Base-by-base conservation (phyloP, 2,113 vertebrate species). In the Synchiropus splendidus region DNA sequence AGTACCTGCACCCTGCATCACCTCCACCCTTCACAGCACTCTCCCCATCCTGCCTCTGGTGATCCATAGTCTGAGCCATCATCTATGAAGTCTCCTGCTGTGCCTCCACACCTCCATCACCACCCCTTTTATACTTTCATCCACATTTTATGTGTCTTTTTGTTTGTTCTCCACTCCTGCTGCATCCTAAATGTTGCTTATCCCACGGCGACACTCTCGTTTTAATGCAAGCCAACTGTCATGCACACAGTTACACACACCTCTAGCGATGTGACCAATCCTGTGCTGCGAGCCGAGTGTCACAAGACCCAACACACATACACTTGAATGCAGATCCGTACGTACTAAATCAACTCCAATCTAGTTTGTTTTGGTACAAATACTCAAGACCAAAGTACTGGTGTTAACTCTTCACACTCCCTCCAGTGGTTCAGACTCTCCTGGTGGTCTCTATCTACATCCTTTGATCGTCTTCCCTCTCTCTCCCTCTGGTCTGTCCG, bases 191-290 rank as follows among this genome's bases (percentile, higher is more conserved):
- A 71, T 54, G 53, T 39, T 12, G 31, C 9, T n/a, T 45, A 53
- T 44, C 64, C 68, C 35, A 32, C 12, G 39, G 61, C 33, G 31
- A 61, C 40, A 61, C 40, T 31, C 33, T 53, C 45, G 46, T 58
- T 64, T 54, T 59, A 70, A 61, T 57, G 63, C 41, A 17, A 61
- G 55, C 53, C 48, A 62, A 67, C 68, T 64, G 49, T 64, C 62
- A 38, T 52, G 47, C 42, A 36, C 14, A 57, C 38, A 61, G 14
- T 34, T 42, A 51, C 17, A 3, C 51, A 51, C 39, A 57, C 57
- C 48, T 61, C 44, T 13, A 47, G 61, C 58, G 48, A 34, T 54
- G 45, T 53, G 48, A 50, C 58, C 39, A 9, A 57, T 44, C 53
- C 36, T 51, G 53, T 31, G 45, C 13, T 42, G 35, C 5, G 4